A percentile compares a stretch with the other conserved stretches of the same genome.
Evolutionary conservation across 2,113 vertebrate genomes (phyloP).

Genomic region (Fulica atra): DNA sequence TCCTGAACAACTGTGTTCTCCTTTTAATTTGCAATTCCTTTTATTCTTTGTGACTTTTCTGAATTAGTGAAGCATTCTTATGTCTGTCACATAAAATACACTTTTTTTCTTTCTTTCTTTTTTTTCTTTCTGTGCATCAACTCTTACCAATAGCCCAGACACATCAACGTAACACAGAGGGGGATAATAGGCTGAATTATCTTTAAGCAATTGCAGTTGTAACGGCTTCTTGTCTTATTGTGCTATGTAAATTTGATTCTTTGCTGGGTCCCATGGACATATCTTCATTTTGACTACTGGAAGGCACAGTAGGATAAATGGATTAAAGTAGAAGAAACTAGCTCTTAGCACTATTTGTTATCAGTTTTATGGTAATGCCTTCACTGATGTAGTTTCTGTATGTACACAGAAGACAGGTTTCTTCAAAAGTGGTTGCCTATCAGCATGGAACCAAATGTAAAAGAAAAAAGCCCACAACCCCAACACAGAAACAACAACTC

Average conservation of each 20-base stretch:
- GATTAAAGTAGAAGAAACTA: conserved; percentile 39
- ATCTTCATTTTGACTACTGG: conserved; percentile 53
- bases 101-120: background rate
- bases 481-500: background rate
- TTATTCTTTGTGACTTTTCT: background rate
- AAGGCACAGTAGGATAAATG: conserved; percentile 54
- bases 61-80: conserved; percentile 28
- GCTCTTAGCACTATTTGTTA: conserved; percentile 45
- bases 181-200: conserved; percentile 57
- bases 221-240: conserved; percentile 59
- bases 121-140: background rate
- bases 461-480: background rate
- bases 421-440: background rate
- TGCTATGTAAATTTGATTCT: conserved; percentile 50
- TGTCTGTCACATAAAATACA: background rate
- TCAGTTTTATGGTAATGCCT: conserved; percentile 55
- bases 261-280: conserved; percentile 37
- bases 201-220: conserved; percentile 53
- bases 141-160: background rate
- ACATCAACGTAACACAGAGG: background rate
- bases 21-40: conserved; percentile 31
- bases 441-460: background rate
- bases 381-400: background rate
- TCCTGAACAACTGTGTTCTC: background rate
- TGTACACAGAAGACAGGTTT: background rate